Evolutionary conservation across 2,797 vertebrate genomes (phyloP).

Genomic region (Nannoperca obscura): DNA sequence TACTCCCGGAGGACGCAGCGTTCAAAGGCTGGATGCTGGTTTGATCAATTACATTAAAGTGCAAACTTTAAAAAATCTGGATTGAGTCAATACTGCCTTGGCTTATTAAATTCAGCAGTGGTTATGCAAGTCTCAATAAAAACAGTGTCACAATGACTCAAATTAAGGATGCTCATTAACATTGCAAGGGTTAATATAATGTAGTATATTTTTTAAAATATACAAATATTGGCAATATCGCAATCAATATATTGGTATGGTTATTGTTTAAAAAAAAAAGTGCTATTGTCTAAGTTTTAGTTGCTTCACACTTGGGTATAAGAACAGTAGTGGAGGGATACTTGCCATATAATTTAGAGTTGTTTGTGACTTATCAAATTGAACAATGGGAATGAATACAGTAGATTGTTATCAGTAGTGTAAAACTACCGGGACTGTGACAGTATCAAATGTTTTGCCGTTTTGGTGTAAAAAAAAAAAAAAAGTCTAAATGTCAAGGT

Average conservation of each 20-base stretch:
- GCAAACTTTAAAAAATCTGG: conserved; percentile 64
- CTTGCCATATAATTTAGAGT: background rate
- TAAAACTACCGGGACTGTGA: conserved; percentile 3
- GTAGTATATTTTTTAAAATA: background rate
- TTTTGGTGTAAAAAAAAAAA: background rate
- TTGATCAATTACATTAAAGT: conserved; percentile 85
- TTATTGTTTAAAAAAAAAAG: conserved; percentile 1
- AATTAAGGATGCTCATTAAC: background rate
- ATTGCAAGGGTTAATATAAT: background rate
- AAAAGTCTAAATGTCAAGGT: conserved; percentile 20
- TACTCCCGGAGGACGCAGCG: conserved; percentile 58
- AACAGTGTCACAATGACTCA: conserved; percentile 27
- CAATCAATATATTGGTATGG: background rate
- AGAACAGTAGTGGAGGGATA: background rate
- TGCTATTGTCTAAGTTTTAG: background rate
- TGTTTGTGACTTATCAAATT: background rate
- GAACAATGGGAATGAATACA: background rate
- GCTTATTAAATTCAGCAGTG: conserved; percentile 22
- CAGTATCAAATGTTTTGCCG: conserved; percentile 8
- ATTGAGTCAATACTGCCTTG: conserved; percentile 66
- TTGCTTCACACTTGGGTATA: background rate
- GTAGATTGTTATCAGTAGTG: background rate
- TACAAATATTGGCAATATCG: background rate
- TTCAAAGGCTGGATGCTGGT: conserved; percentile 81
- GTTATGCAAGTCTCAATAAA: conserved; percentile 27